phyloP scores from a whole-genome alignment of 2,888 invertebrate species.

The Automeris io region DNA sequence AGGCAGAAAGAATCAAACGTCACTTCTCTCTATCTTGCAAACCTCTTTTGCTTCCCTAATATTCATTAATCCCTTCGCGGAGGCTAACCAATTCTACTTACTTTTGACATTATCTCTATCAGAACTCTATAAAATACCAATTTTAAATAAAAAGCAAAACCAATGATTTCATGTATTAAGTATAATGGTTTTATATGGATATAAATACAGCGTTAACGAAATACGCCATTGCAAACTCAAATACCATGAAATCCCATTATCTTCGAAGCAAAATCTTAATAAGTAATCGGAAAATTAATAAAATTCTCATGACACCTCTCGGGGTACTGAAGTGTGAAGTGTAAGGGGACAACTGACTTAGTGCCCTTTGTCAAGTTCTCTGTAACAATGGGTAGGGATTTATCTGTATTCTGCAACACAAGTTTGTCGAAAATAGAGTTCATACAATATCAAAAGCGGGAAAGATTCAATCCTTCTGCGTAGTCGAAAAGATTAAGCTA shows the following conservation, averaged over 20 bases:
- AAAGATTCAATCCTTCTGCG: background rate
- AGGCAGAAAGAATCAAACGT: too few relatives aligned
- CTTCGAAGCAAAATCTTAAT: slow-evolving; percentile 51
- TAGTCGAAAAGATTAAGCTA: background rate
- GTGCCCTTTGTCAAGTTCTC: slow-evolving; percentile 33
- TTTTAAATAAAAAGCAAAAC: too few relatives aligned
- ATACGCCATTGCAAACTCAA: slow-evolving; percentile 49
- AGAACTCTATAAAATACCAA: too few relatives aligned
- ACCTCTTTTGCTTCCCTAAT: too few relatives aligned
- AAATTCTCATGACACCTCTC: slow-evolving; percentile 48
- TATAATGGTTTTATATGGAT: too few relatives aligned
- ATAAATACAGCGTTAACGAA: too few relatives aligned
- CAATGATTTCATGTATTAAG: too few relatives aligned
- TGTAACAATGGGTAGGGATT: slow-evolving; percentile 17
- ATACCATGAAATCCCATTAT: slow-evolving; percentile 57
- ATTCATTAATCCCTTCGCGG: too few relatives aligned
- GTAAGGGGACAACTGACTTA: slow-evolving; percentile 47
- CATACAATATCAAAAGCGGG: background rate
- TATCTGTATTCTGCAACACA: slow-evolving; percentile 14
- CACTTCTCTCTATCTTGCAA: too few relatives aligned
- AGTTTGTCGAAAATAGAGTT: background rate
- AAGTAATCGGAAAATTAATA: slow-evolving; percentile 63
- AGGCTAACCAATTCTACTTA: too few relatives aligned
- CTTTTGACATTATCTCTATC: too few relatives aligned
- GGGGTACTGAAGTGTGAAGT: slow-evolving; percentile 45